A percentile compares a stretch with the other conserved stretches of the same genome.
phyloP scores from a whole-genome alignment of 2,797 vertebrate genomes.

The Oreortyx pictus region DNA sequence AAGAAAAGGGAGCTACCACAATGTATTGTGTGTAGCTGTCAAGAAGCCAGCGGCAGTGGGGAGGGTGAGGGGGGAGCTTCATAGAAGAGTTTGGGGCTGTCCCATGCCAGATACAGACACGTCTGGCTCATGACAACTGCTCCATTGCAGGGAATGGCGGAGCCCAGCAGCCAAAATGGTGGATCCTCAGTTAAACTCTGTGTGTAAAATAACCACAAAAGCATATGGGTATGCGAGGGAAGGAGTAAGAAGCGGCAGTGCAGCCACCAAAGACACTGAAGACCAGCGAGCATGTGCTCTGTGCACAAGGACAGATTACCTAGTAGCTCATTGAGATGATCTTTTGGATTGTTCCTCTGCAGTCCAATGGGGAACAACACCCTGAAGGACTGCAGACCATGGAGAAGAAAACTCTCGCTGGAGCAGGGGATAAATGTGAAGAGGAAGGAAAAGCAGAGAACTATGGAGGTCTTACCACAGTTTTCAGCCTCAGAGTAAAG shows the following conservation, averaged over 20 bases:
- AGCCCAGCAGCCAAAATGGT: neutral
- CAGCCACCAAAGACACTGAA: neutral
- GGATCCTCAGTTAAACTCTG: neutral
- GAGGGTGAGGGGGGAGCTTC: rapidly evolving
- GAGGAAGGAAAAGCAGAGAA: neutral
- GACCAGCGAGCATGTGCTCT: neutral
- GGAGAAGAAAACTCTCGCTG: neutral
- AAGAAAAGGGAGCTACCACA: neutral
- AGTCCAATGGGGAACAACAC: neutral
- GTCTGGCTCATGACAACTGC: rapidly evolving
- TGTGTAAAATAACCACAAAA: neutral
- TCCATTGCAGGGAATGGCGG: neutral
- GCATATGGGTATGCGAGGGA: neutral
- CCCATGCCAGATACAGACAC: rapidly evolving
- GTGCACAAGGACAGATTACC: neutral
- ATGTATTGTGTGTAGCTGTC: neutral
- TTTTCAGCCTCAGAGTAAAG: rapidly evolving
- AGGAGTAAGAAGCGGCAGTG: neutral
- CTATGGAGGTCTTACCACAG: rapidly evolving
- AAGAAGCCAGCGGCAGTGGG: rapidly evolving
- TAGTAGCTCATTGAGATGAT: neutral
- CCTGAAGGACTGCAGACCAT: neutral
- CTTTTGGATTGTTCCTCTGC: neutral
- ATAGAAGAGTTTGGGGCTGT: neutral
- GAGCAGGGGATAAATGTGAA: neutral